Evolutionary conservation across 2,797 vertebrate species (phyloP), one percentile per base, ranked within the genome.

Genomic region (Tauraco hartlaubi): DNA sequence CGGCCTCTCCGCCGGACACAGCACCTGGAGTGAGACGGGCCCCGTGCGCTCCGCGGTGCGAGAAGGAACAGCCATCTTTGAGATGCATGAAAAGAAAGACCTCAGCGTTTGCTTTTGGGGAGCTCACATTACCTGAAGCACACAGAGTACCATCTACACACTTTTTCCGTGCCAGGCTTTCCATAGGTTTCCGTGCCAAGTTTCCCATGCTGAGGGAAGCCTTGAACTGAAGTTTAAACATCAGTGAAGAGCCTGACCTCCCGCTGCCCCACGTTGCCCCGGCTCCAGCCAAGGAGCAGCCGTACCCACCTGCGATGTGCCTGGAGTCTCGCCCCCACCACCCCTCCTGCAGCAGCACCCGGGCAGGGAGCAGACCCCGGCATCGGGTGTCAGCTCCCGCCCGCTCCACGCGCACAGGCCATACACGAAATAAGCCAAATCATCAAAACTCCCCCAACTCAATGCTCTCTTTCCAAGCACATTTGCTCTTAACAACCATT

Each of bases 31-130:
- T 2, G 8, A n/a, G 15, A 51, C 0, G 2, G 51, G 44, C 35
- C 52, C 59, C 6, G 3, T 2, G 22, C 0, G 0, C 18, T 43
- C 22, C 6, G 15, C 1, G 3, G 16, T 5, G 31, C 0, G 5
- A 35, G 51, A 12, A 20, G 51, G 19, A 15, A 12, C 0, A 3
- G 11, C 39, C 49, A 5, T 7, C 52, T 9, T 18, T 14, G 35
- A 61, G 35, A n/a, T 2, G 41, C 21, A 9, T 1, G 8, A 49
- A 22, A 21, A 9, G 19, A 52, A 35, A 63, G 5, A 23, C 6
- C 48, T 31, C 21, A 10, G 54, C 1, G 0, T 23, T n/a, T n/a
- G 19, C 52, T 48, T 54, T 8, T 17, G 18, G 22, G 46, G 39
- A 61, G 26, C 15, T 44, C 8, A 10, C 9, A 2, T 15, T 46